These are phyloP conservation scores for Agrotis clavis DNA, from an alignment of 2,888 invertebrate species.

Conservation along the genomic window DNA sequence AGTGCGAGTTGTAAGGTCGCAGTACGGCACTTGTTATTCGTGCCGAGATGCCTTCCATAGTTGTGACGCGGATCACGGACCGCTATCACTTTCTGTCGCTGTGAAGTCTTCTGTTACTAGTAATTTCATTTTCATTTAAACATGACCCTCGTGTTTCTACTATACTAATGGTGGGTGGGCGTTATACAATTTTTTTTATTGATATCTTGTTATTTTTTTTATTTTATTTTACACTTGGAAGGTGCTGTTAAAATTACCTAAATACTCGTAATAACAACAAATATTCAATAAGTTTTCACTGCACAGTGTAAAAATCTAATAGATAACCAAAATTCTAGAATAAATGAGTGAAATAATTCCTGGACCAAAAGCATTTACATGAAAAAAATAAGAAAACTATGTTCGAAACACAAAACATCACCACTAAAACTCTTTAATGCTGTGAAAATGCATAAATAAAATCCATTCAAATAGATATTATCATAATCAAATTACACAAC, in stretches of 20 bases:
- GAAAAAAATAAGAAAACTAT: neutral
- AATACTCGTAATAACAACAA: no score
- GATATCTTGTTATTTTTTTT: constrained; percentile 10
- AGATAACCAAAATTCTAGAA: neutral
- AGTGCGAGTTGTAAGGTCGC: constrained; percentile 52
- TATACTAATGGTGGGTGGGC: constrained; percentile 60
- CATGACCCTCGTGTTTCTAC: constrained; percentile 67
- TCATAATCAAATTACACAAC: constrained; percentile 66
- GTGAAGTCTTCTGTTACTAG: constrained; percentile 75
- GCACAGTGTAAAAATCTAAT: no score
- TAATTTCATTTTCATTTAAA: constrained; percentile 84
- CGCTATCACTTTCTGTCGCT: constrained; percentile 85
- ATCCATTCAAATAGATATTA: constrained; percentile 32
- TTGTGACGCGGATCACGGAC: constrained; percentile 81
- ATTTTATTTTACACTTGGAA: no score
- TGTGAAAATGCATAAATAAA: constrained; percentile 17
- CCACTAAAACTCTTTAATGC: neutral
- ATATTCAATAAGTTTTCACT: no score
- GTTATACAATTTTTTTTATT: constrained; percentile 15
- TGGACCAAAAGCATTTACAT: no score
- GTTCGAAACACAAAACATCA: neutral
- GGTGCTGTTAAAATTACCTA: no score
- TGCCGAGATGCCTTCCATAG: constrained; percentile 68
- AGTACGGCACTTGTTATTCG: constrained; percentile 78
- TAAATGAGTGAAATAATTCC: no score